Evolutionary conservation across 1,140 invertebrate genomes (phyloP), one percentile per base, ranked within the genome.

Genomic region (Gonioctena quinquepunctata): DNA sequence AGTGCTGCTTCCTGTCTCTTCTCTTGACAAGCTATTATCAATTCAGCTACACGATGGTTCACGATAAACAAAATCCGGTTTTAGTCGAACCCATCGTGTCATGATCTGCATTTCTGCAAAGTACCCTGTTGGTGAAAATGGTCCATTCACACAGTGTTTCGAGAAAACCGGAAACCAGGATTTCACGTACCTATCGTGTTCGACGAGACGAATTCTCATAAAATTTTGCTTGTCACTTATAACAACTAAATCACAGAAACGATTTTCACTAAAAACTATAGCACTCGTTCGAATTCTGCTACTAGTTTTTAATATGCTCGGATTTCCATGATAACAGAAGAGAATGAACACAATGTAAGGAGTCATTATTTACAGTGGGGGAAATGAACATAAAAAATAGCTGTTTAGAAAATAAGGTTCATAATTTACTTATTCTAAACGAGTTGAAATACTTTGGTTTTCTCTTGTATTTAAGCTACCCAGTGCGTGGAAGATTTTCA

Each of bases 391-490:
- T 54, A 54, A 54, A 42, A 54, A 54, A 54, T 54, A 54, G 18
- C 52, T 54, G 52, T 54, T 54, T 23, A 18, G 52, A 54, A 54
- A 54, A 54, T 54, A 62, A 42, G 42, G 33, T 52, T 52, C 49
- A 66, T 66, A 66, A 66, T 66, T 66, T 66, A 66, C 63, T 66
- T 66, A 66, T 52, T 66, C 63, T 66, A 66, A 49, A 66, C 28
- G 42, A 49, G 22, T 48, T 52, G 13, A 72, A 75, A 75, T 75
- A 75, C 74, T 75, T 75, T 75, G 74, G 74, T 75, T 73, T 67
- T 60, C 64, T 60, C 66, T 66, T 72, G 33, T 50, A n/a, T 61
- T 66, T 67, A 75, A 75, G 74, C 71, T 75, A 72, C 71, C 68
- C 25, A 68, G 52, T 66, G 65, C 25, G 59, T 66, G 25, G 61